phyloP scores from a whole-genome alignment of 1,140 invertebrate species.

The Arion vulgaris region DNA sequence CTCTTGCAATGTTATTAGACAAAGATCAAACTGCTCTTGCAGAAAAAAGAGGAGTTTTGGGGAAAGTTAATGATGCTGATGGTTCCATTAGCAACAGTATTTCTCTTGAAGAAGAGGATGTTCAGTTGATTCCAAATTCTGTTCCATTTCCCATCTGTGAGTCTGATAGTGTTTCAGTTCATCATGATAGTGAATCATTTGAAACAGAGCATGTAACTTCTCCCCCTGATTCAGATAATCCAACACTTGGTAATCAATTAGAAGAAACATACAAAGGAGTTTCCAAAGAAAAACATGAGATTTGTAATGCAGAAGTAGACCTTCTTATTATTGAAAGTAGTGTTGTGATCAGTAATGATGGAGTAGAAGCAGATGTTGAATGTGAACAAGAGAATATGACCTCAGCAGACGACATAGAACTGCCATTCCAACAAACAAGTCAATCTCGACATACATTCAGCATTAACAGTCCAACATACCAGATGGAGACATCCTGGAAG shows the following conservation, averaged over 20 bases:
- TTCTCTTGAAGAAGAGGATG: background rate
- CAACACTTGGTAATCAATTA: background rate
- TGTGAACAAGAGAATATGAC: background rate
- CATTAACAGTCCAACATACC: slow-evolving; percentile 57
- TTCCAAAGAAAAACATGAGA: background rate
- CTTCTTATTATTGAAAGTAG: slow-evolving; percentile 5
- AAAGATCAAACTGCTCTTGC: background rate
- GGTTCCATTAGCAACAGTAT: background rate
- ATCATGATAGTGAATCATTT: background rate
- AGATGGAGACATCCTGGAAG: slow-evolving; percentile 28
- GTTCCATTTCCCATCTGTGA: background rate
- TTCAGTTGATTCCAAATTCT: background rate
- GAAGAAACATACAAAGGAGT: background rate
- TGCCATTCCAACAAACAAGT: background rate
- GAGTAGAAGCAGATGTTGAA: background rate
- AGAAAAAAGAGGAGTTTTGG: background rate
- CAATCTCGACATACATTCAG: slow-evolving; percentile 39
- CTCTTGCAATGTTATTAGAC: background rate
- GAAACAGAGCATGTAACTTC: background rate
- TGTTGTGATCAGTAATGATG: background rate
- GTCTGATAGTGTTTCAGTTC: background rate
- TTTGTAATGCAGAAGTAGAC: background rate
- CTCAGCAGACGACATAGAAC: background rate
- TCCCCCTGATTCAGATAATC: background rate
- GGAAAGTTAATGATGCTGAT: background rate